Evolutionary conservation across 2,888 invertebrate species (phyloP).

Genomic region (Megastigmus dorsalis): DNA sequence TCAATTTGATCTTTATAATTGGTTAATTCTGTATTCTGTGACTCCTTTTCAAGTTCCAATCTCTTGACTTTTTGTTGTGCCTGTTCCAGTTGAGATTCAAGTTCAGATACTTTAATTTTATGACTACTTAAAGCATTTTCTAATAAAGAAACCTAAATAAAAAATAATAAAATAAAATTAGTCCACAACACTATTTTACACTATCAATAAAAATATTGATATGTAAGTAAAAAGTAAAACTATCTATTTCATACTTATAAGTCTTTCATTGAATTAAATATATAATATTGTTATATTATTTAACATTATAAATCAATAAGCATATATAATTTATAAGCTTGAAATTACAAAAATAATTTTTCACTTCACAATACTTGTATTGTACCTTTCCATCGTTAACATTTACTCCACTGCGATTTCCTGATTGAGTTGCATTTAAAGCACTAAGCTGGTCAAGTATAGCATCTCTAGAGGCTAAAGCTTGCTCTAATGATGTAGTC

Average conservation of each 20-base stretch:
- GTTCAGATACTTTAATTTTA: conserved; percentile 58
- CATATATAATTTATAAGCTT: conserved; percentile 71
- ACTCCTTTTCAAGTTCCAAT: conserved; percentile 78
- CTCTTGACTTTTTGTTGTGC: conserved; percentile 66
- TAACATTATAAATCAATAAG: background rate
- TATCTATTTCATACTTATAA: background rate
- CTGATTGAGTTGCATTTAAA: conserved; percentile 79
- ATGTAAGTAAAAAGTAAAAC: too few relatives aligned
- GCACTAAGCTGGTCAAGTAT: conserved; percentile 78
- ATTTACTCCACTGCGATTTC: conserved; percentile 68
- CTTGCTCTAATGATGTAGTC: conserved; percentile 82
- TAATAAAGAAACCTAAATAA: conserved; percentile 71
- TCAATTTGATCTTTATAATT: conserved; percentile 66
- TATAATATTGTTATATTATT: background rate
- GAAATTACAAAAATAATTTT: conserved; percentile 51
- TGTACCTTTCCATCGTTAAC: conserved; percentile 45
- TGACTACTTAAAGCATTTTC: conserved; percentile 61
- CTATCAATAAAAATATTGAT: too few relatives aligned
- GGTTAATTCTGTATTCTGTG: conserved; percentile 74
- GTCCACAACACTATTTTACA: too few relatives aligned
- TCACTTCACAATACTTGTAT: too few relatives aligned
- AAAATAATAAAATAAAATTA: conserved; percentile 59
- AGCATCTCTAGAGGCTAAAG: conserved; percentile 79
- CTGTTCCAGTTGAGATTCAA: conserved; percentile 61
- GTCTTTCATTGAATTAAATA: background rate